Percentiles rank a stretch among this genome's conserved stretches.
These are phyloP conservation scores for Hephaestus fuliginosus DNA, from an alignment of 2,797 vertebrate genomes.

Conservation along the genomic window DNA sequence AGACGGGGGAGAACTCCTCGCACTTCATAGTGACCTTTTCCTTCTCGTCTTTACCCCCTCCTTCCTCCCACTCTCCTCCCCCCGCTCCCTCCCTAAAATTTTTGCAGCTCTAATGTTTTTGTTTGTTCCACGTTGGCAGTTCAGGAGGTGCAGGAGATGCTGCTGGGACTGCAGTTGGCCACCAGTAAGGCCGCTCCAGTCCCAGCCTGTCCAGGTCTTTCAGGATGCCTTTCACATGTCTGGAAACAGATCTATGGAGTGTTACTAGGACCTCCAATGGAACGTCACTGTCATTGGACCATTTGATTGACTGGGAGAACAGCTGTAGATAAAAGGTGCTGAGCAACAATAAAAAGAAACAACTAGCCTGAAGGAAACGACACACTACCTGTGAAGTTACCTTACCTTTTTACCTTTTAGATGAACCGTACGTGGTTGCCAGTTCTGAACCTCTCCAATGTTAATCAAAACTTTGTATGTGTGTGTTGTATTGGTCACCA, in stretches of 20 bases:
- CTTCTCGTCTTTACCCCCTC: constrained; percentile 14
- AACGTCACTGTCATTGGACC: constrained; percentile 23
- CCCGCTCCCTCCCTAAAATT: background rate
- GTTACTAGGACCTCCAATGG: constrained; percentile 6
- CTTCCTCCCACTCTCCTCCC: background rate
- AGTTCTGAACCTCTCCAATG: constrained; percentile 16
- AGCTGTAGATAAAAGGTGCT: constrained; percentile 18
- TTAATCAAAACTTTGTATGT: constrained; percentile 28
- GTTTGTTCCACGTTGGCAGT: constrained; percentile 25
- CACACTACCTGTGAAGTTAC: constrained; percentile 43
- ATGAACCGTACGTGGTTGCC: constrained; percentile 33
- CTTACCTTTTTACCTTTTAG: constrained; percentile 57
- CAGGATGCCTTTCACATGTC: background rate
- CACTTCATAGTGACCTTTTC: constrained; percentile 20
- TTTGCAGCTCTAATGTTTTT: constrained; percentile 39
- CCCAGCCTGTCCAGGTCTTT: constrained; percentile 3
- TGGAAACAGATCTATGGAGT: constrained; percentile 1
- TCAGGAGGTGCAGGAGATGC: constrained; percentile 31
- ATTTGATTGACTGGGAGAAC: background rate
- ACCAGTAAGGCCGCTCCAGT: background rate
- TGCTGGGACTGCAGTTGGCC: background rate
- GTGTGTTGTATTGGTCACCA: constrained; percentile 25
- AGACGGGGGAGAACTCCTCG: constrained; percentile 13
- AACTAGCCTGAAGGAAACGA: constrained; percentile 25
- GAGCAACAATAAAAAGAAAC: background rate